phyloP scores from a whole-genome alignment of 2,113 vertebrate genomes.

The Oreocharis arfaki region DNA sequence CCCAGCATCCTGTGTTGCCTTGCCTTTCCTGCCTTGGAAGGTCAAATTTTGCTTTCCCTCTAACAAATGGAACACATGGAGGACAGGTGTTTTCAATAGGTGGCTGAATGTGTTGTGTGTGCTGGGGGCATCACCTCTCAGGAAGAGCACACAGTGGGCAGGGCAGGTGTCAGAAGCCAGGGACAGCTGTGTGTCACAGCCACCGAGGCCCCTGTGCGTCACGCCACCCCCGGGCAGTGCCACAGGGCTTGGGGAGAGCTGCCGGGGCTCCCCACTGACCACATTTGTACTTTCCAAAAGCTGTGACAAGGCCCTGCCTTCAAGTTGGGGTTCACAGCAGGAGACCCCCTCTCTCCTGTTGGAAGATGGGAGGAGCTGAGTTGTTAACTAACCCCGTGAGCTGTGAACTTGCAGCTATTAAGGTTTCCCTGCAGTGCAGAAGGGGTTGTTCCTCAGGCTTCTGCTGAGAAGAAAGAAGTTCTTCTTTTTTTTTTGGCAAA shows the following conservation, averaged over 20 bases:
- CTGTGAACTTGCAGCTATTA: neutral
- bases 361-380: neutral
- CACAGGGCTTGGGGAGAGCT: neutral
- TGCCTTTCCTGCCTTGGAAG: neutral
- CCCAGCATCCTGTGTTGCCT: rapidly evolving
- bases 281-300: neutral
- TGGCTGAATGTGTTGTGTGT: neutral
- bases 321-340: neutral
- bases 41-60: neutral
- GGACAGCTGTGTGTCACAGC: rapidly evolving
- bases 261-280: rapidly evolving
- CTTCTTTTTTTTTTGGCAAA: neutral
- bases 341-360: neutral
- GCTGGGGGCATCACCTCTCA: neutral
- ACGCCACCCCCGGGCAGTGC: neutral
- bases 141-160: neutral
- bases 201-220: rapidly evolving
- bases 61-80: rapidly evolving
- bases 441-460: neutral
- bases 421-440: neutral
- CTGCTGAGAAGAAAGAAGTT: neutral
- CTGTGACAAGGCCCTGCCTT: neutral
- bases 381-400: rapidly evolving
- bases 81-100: neutral
- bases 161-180: rapidly evolving